These are phyloP conservation scores for Linnaemya vulpina DNA, from an alignment of 2,888 invertebrate species.

Conservation along the genomic window DNA sequence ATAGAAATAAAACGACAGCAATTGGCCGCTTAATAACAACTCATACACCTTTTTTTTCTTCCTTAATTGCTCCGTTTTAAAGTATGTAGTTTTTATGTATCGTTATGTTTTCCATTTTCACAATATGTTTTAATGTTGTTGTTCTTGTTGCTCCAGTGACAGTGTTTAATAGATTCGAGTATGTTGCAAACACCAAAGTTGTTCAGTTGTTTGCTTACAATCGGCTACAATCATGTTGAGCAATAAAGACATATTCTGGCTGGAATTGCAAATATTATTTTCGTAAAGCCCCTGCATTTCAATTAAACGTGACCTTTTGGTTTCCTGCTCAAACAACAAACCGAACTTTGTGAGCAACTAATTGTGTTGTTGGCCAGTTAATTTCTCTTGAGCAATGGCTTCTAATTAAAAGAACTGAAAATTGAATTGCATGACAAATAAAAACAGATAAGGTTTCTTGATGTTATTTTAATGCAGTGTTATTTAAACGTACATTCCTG, in stretches of 20 bases:
- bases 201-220: conserved; percentile 51
- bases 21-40: conserved; percentile 5
- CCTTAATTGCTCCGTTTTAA: neutral
- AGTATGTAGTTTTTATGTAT: conserved; percentile 15
- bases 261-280: neutral
- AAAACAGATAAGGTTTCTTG: no score
- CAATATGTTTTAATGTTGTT: conserved; percentile 54
- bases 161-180: neutral
- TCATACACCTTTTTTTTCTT: conserved; percentile 4
- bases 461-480: no score
- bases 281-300: neutral
- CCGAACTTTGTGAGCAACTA: neutral
- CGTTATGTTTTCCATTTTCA: conserved; percentile 38
- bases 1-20: conserved; percentile 1
- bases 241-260: neutral
- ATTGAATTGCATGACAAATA: no score
- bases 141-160: conserved; percentile 16
- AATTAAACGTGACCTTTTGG: conserved; percentile 30
- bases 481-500: no score
- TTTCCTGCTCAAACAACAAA: conserved; percentile 37
- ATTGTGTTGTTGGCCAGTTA: conserved; percentile 10
- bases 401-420: neutral
- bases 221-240: conserved; percentile 24
- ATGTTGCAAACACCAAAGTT: conserved; percentile 54
- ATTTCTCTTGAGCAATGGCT: neutral